Evolutionary conservation across 1,140 invertebrate species (phyloP).

Genomic region (Pogonomyrmex californicus): DNA sequence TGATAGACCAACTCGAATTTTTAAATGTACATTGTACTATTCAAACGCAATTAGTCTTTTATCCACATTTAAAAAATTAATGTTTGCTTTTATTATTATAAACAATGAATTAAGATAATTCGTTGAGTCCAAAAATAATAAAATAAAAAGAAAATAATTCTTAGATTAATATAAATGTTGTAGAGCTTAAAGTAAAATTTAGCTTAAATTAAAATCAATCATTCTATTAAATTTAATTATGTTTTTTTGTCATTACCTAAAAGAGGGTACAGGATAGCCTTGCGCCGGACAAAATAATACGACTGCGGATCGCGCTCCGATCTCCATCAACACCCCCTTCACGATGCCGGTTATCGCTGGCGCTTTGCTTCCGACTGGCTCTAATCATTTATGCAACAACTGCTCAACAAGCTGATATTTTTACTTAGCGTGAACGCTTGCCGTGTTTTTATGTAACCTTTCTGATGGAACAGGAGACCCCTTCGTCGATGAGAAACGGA

Average conservation of each 20-base stretch:
- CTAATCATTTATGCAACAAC: constrained; percentile 78
- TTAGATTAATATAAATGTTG: background rate
- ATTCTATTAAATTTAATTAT: constrained; percentile 4
- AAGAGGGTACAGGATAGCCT: constrained; percentile 83
- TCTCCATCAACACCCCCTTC: constrained; percentile 84
- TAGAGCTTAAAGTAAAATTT: background rate
- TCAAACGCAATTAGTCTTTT: background rate
- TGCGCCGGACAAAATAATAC: constrained; percentile 83
- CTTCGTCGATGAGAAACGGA: constrained; percentile 38
- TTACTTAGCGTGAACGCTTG: constrained; percentile 6
- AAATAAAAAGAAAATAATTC: background rate
- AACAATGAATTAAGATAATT: background rate
- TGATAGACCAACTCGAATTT: constrained; percentile 1
- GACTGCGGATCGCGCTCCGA: constrained; percentile 74
- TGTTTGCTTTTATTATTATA: background rate
- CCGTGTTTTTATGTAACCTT: constrained; percentile 23
- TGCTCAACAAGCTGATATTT: constrained; percentile 55
- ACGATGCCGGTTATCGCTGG: constrained; percentile 86
- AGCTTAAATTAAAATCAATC: constrained; percentile 3
- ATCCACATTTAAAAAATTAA: background rate
- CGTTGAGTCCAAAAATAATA: background rate
- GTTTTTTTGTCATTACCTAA: constrained; percentile 80
- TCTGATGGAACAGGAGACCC: constrained; percentile 65
- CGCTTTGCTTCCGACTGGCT: constrained; percentile 87
- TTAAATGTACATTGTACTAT: constrained; percentile 13